Evolutionary conservation across 1,140 invertebrate species (phyloP), one percentile per base, ranked within the genome.

Genomic region (Battus philenor): DNA sequence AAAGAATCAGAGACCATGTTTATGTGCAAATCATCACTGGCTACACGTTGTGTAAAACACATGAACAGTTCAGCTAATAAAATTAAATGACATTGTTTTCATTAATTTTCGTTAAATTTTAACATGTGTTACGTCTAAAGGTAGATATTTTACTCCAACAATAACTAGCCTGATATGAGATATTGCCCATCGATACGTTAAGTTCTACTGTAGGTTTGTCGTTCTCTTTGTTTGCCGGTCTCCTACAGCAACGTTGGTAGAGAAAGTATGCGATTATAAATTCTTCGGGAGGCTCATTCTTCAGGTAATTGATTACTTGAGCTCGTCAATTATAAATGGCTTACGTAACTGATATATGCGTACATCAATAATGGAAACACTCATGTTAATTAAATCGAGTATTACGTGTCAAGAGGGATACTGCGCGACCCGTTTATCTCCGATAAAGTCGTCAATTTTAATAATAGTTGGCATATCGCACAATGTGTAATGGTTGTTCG

Each of bases 391-490:
- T 84, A 84, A 84, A 81, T 76, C 74, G 72, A 75, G 53, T 67
- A 67, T 78, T 72, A 81, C 71, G 65, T 77, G 78, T 69, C 68
- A 65, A 70, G 66, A 44, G 59, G 44, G 76, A 78, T 80, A 78
- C 64, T 65, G 33, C 50, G 53, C 73, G 69, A 81, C 77, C 79
- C 53, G 62, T 68, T 73, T 83, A 83, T 83, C 79, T 70, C 18
- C 59, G 47, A 72, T 79, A 83, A 68, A 78, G 75, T 71, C 79
- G 78, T 81, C 67, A 75, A 70, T 84, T 74, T 80, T 72, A 81
- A 81, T 84, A 80, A 73, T 74, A 66, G 57, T 59, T 66, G 61
- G 71, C 67, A 65, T 70, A 72, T 68, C 56, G 59, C 66, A 74
- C 66, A 73, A 68, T 70, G 72, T 79, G 67, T 64, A 63, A 53